Evolutionary conservation across 2,113 vertebrate genomes (phyloP).

Genomic region (Scytalopus superciliaris): DNA sequence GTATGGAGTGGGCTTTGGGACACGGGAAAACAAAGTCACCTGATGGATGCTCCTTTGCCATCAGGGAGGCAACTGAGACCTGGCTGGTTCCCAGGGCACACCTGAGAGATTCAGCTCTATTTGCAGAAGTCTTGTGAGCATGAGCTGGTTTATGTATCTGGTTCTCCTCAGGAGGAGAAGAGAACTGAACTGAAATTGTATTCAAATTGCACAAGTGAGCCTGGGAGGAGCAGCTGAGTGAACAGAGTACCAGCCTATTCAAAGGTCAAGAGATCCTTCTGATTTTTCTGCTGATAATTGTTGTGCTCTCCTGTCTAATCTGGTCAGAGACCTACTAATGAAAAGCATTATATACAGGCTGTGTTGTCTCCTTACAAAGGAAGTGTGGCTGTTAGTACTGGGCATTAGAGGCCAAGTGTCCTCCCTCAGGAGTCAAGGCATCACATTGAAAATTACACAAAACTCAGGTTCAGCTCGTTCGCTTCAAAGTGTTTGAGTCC

Average conservation of each 20-base stretch:
- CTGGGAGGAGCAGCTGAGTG: neutral
- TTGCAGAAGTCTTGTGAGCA: neutral
- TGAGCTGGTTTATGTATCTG: neutral
- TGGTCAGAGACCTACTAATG: neutral
- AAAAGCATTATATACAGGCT: neutral
- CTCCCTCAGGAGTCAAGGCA: neutral
- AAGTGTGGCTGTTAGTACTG: neutral
- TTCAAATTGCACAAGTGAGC: neutral
- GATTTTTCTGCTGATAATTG: neutral
- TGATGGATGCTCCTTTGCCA: neutral
- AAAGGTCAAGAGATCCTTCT: neutral
- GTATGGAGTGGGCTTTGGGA: neutral
- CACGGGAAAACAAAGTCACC: neutral
- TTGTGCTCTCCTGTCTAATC: neutral
- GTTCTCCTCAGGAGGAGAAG: neutral
- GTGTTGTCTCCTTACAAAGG: neutral
- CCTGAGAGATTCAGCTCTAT: neutral
- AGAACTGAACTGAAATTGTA: neutral
- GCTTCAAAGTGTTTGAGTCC: accelerated
- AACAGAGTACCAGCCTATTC: neutral
- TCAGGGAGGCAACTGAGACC: neutral
- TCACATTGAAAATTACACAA: neutral
- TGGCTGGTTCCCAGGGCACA: neutral
- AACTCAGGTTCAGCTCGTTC: neutral
- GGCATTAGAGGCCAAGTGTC: neutral